Conservation (phyloP, 2,113 vertebrate genomes). For the Seriola aureovittata region DNA sequence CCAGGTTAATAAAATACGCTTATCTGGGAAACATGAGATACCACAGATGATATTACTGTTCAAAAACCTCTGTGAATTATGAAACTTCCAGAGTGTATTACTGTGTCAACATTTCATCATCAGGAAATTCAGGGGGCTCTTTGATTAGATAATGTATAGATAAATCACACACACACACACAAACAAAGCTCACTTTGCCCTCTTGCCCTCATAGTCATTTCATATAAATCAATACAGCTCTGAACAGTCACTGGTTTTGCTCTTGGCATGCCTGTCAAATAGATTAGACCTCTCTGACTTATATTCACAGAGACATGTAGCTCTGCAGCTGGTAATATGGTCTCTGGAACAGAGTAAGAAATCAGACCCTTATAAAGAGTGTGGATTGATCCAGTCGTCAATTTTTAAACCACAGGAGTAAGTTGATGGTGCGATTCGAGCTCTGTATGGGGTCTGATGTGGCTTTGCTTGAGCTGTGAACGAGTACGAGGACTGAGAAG, state of each 20-base stretch:
- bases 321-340: slow-evolving; percentile 51
- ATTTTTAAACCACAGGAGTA: slow-evolving; percentile 67
- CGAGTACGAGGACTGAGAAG: neutral
- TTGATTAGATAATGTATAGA: slow-evolving; percentile 44
- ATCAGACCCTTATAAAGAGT: slow-evolving; percentile 71
- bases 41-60: slow-evolving; percentile 13
- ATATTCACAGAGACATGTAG: slow-evolving; percentile 57
- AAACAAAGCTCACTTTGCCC: slow-evolving; percentile 35
- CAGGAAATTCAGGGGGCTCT: slow-evolving; percentile 7
- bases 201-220: slow-evolving; percentile 45
- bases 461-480: slow-evolving; percentile 43
- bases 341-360: slow-evolving; percentile 61
- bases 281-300: slow-evolving; percentile 38
- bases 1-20: slow-evolving; percentile 46
- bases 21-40: slow-evolving; percentile 33
- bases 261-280: slow-evolving; percentile 20
- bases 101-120: slow-evolving; percentile 53
- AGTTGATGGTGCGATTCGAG: slow-evolving; percentile 58
- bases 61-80: slow-evolving; percentile 40
- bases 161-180: slow-evolving; percentile 14
- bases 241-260: slow-evolving; percentile 59
- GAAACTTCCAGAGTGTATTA: slow-evolving; percentile 29
- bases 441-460: slow-evolving; percentile 50
- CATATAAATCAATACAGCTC: slow-evolving; percentile 70
- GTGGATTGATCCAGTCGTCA: slow-evolving; percentile 76